Percentiles rank a stretch among this genome's conserved stretches.
These are phyloP conservation scores for Xiphophorus birchmanni DNA, from an alignment of 2,797 vertebrate genomes.

Conservation along the genomic window DNA sequence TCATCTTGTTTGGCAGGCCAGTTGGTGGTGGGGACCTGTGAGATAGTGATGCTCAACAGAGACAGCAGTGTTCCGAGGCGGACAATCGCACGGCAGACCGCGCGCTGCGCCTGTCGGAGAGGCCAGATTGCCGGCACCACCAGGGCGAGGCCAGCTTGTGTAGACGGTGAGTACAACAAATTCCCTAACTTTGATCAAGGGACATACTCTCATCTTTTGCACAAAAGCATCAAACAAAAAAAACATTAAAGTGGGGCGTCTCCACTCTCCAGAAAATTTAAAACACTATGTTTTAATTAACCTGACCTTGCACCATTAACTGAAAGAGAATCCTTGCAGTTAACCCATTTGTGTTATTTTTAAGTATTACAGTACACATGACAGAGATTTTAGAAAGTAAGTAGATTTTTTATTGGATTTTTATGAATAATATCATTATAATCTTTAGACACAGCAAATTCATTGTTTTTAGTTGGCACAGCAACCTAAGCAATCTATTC, in stretches of 20 bases:
- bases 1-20: conserved; percentile 78
- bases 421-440: neutral
- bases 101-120: conserved; percentile 87
- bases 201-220: neutral
- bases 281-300: neutral
- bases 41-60: conserved; percentile 88
- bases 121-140: conserved; percentile 89
- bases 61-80: conserved; percentile 87
- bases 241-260: neutral
- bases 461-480: neutral
- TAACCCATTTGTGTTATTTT: neutral
- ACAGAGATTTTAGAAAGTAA: neutral
- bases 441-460: neutral
- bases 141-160: conserved; percentile 85
- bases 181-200: neutral
- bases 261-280: neutral
- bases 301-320: neutral
- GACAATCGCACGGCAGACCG: conserved; percentile 88
- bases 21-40: conserved; percentile 87
- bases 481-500: neutral
- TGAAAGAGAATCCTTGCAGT: neutral
- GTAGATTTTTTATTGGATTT: neutral
- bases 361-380: neutral
- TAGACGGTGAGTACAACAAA: conserved; percentile 82
- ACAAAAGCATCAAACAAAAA: neutral